These are phyloP conservation scores for Nephotettix cincticeps DNA, from an alignment of 1,140 invertebrate genomes.

Conservation along the genomic window DNA sequence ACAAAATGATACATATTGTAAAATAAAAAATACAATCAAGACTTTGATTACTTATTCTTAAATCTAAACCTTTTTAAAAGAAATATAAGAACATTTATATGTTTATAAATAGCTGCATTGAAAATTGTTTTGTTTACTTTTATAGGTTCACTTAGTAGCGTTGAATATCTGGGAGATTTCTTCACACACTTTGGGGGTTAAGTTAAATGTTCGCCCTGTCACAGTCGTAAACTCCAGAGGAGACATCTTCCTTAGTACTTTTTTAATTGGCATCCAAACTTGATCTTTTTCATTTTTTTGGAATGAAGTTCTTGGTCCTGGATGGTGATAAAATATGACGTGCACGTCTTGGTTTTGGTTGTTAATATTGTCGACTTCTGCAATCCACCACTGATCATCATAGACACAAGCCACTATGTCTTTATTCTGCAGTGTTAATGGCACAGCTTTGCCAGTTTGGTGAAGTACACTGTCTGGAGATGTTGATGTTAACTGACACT, in stretches of 20 bases:
- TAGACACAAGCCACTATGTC: not conserved
- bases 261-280: not conserved
- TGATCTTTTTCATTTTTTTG: constrained; percentile 1
- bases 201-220: not conserved
- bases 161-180: constrained; percentile 1
- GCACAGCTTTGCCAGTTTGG: not conserved
- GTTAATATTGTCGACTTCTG: not conserved
- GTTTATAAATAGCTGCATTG: not conserved
- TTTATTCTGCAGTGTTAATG: constrained; percentile 11
- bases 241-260: not conserved
- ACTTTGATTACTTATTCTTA: too few species aligned
- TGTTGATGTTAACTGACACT: too few species aligned
- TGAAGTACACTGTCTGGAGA: too few species aligned
- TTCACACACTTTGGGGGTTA: constrained; percentile 2
- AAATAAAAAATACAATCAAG: too few species aligned
- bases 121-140: not conserved
- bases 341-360: not conserved
- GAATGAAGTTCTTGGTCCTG: not conserved
- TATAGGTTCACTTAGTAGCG: not conserved
- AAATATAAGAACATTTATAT: not conserved
- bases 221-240: not conserved
- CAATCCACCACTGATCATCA: not conserved
- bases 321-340: not conserved
- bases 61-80: too few species aligned
- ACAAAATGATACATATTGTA: too few species aligned